phyloP scores from a whole-genome alignment of 2,888 invertebrate species.

The Diarsia brunnea region DNA sequence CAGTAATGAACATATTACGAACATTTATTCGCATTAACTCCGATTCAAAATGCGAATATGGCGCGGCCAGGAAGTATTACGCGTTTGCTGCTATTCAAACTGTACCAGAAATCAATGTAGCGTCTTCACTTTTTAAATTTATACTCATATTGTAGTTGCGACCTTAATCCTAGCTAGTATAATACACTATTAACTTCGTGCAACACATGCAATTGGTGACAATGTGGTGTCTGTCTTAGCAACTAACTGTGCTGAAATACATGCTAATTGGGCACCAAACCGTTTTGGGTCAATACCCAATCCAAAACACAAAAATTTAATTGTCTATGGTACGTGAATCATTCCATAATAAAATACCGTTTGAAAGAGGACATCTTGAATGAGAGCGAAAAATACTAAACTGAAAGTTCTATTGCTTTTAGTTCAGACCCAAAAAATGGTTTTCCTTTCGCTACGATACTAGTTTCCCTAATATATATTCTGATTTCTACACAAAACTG shows the following conservation, averaged over 20 bases:
- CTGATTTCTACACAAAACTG: not conserved
- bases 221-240: constrained; percentile 74
- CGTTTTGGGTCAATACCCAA: constrained; percentile 74
- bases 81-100: too few relatives aligned
- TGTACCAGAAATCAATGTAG: not conserved
- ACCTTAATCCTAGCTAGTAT: constrained; percentile 15
- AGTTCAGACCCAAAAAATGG: not conserved
- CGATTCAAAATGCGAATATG: too few relatives aligned
- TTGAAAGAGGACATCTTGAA: constrained; percentile 64
- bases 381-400: not conserved
- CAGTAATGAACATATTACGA: too few relatives aligned
- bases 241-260: constrained; percentile 75
- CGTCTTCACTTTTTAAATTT: not conserved
- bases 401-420: not conserved
- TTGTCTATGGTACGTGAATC: constrained; percentile 35
- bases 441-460: not conserved
- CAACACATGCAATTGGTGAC: constrained; percentile 70
- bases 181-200: constrained; percentile 66
- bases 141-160: not conserved
- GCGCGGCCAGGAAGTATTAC: too few relatives aligned
- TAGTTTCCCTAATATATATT: not conserved
- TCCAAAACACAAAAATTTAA: constrained; percentile 71
- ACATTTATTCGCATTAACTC: too few relatives aligned
- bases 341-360: constrained; percentile 41
- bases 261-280: constrained; percentile 83